Evolutionary conservation across 2,888 invertebrate species (phyloP).

Genomic region (Gymnosoma rotundatum): DNA sequence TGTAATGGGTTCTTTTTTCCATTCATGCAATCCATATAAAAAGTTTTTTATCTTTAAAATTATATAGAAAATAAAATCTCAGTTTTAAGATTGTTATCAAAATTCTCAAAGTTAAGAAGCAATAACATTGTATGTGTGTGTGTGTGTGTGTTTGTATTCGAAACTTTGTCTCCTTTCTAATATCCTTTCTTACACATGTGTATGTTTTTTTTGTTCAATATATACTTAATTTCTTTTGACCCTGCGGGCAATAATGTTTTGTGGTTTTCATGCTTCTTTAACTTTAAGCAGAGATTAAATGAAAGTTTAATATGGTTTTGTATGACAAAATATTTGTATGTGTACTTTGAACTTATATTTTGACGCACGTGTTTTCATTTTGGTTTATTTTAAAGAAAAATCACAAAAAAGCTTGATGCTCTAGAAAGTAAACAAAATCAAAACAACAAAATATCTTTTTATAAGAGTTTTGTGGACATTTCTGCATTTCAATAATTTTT

Average conservation of each 20-base stretch:
- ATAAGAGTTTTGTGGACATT: too few species aligned
- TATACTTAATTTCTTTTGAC: conserved; percentile 14
- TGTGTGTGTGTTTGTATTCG: background rate
- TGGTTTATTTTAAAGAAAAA: too few species aligned
- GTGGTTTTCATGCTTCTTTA: conserved; percentile 8
- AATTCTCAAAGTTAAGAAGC: background rate
- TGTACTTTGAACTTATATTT: too few species aligned
- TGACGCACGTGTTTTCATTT: too few species aligned
- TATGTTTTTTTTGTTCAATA: background rate
- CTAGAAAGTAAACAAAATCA: too few species aligned
- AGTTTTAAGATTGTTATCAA: background rate
- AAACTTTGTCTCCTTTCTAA: background rate
- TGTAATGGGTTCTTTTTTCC: background rate
- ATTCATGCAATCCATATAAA: background rate
- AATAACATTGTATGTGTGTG: background rate
- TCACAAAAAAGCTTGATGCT: too few species aligned
- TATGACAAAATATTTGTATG: too few species aligned
- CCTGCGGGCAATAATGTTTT: conserved; percentile 7
- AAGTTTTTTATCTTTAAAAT: background rate
- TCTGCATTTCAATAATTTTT: too few species aligned
- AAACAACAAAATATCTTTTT: too few species aligned
- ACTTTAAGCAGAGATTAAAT: conserved; percentile 10
- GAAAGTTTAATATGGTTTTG: background rate
- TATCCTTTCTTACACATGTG: background rate
- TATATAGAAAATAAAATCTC: background rate